Percentiles rank a stretch among this genome's conserved stretches.
Conservation (phyloP, 2,113 vertebrate genomes). For the Cottus gobio region DNA sequence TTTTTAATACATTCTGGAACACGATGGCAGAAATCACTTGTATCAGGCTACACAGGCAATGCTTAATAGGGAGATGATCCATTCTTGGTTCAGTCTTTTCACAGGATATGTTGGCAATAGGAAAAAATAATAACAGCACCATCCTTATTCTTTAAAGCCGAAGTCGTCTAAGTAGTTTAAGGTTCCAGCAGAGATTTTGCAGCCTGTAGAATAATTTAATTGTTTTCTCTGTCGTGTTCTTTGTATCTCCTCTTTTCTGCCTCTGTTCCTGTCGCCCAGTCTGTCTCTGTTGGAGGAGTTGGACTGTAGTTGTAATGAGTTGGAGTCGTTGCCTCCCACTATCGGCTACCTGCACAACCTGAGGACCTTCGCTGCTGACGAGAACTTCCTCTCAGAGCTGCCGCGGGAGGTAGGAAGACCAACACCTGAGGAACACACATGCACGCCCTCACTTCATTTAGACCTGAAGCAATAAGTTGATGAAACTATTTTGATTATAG, state of each 20-base stretch:
- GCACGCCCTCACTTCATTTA: neutral
- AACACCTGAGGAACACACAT: neutral
- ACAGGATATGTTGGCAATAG: constrained; percentile 40
- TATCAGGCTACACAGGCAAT: neutral
- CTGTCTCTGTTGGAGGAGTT: constrained; percentile 97
- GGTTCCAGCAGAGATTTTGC: constrained; percentile 14
- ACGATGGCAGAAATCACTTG: neutral
- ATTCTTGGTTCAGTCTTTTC: constrained; percentile 37
- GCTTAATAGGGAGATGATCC: neutral
- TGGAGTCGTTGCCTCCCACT: constrained; percentile 93
- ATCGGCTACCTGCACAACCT: constrained; percentile 96
- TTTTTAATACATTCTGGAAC: constrained; percentile 1
- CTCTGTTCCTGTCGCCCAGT: constrained; percentile 78
- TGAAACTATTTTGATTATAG: neutral
- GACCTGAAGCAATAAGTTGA: too few relatives aligned
- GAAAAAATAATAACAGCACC: constrained; percentile 10
- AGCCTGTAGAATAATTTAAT: constrained; percentile 20
- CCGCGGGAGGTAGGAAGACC: constrained; percentile 90
- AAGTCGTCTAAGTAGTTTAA: neutral
- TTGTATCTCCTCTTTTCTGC: constrained; percentile 24
- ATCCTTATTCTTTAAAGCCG: constrained; percentile 22
- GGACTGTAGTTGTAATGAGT: constrained; percentile 98
- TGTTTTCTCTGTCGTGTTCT: constrained; percentile 29
- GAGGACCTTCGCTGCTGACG: constrained; percentile 94
- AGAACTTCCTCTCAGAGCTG: constrained; percentile 96